Conservation (phyloP, 2,888 invertebrate genomes). For the Buathra laborator region DNA sequence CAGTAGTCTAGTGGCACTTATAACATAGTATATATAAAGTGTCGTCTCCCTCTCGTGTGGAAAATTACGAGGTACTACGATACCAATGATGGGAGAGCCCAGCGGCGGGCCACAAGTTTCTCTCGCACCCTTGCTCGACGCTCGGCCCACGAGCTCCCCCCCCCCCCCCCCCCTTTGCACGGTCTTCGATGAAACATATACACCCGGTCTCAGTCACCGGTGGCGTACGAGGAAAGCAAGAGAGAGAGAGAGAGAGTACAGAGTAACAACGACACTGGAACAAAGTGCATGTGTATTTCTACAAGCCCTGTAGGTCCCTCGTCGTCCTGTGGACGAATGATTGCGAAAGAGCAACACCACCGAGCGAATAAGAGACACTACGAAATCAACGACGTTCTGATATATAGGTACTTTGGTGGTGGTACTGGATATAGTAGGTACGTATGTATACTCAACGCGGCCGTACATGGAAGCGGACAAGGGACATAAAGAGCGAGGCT, state of each 20-base stretch:
- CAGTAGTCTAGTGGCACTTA: slow-evolving; percentile 29
- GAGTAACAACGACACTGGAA: slow-evolving; percentile 24
- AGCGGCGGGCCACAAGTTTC: slow-evolving; percentile 63
- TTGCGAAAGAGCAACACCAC: slow-evolving; percentile 37
- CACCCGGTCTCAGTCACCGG: background rate
- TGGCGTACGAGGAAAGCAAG: slow-evolving; percentile 52
- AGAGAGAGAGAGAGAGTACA: background rate
- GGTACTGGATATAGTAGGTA: slow-evolving; percentile 19
- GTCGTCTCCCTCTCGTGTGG: slow-evolving; percentile 48
- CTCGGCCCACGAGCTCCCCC: background rate
- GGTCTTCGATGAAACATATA: slow-evolving; percentile 49
- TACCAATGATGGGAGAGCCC: slow-evolving; percentile 64
- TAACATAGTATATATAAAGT: slow-evolving; percentile 41
- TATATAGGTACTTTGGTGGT: slow-evolving; percentile 9
- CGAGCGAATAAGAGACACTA: slow-evolving; percentile 43
- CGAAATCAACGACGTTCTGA: slow-evolving; percentile 44
- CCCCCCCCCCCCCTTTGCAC: background rate
- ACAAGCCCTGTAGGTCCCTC: slow-evolving; percentile 10
- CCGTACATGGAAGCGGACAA: slow-evolving; percentile 62
- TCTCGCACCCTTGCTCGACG: slow-evolving; percentile 60
- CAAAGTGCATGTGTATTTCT: slow-evolving; percentile 21
- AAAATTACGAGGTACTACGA: slow-evolving; percentile 59
- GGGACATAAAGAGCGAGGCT: slow-evolving; percentile 67
- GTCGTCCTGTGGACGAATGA: slow-evolving; percentile 35
- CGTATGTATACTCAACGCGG: slow-evolving; percentile 42